Evolutionary conservation across 2,888 invertebrate genomes (phyloP), one percentile per base, ranked within the genome.

Genomic region (Oxytorus armatus): DNA sequence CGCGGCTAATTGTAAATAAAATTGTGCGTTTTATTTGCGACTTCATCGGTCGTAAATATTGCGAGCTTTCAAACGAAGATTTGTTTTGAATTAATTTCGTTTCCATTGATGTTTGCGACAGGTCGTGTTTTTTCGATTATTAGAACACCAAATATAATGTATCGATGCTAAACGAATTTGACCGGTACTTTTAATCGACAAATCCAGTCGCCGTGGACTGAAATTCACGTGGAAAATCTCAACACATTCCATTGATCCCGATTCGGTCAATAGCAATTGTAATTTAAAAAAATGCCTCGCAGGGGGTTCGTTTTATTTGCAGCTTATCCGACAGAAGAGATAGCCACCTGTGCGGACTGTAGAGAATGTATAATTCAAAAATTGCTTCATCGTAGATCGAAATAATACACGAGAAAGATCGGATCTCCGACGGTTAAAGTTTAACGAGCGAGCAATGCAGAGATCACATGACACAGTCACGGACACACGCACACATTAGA

Each of bases 371-470:
- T 63, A 49, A 65, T 57, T 74, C 47, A 8, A 39, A 69, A 75
- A 75, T 70, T 39, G 63, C 57, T 49, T 51, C 57, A 42, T 33
- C 55, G 55, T 18, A 66, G 25, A 72, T 36, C 36, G 53, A 16
- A 42, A 49, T 59, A 70, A 39, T 21, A 57, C 70, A 25, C 10
- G 29, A 42, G 75, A 23, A 63, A 55, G 44, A 47, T 57, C 55
- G 49, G 49, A 59, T 55, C 29, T 49, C 14, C 8, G 65, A 14
- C 59, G 79, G 76, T 76, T 68, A 72, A 79, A 79, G 53, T 79
- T 68, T 68, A 75, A 79, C 61, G 79, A 76, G 76, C 44, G 61
- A 53, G 59, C 18, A 72, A 53, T 66, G 63, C 70, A 70, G 51
- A 65, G 39, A 76, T 53, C 59, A 53, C 53, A 33, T 73, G 76